Base-by-base conservation (phyloP, 2,797 vertebrate genomes). In the Pteronotus mesoamericanus region DNA sequence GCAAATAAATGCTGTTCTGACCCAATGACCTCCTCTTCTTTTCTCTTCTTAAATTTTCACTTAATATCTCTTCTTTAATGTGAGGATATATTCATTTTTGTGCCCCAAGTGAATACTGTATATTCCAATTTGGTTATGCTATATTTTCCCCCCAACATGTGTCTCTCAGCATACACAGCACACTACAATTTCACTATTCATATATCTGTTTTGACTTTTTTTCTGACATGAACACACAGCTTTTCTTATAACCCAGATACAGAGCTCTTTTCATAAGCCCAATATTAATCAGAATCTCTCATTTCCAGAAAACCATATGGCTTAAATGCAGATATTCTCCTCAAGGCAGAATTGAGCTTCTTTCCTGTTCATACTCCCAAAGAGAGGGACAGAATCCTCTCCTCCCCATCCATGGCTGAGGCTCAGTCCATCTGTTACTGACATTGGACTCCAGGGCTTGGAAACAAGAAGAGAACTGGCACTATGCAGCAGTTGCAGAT, bases 351-450 rank as follows among this genome's bases (percentile, higher is more conserved):
- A 96, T 95, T 90, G 83, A 93, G 95, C 87, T 89, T 95, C 74
- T 94, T 88, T 96, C 88, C 92, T 96, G 95, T 86, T 95, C 75
- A 75, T 26, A 64, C 88, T 94, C 95, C 86, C 91, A 88, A 89
- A 97, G 92, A 97, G 84, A 89, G 74, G 93, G 61, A 94, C 86
- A 94, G 95, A 94, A 96, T 89, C 75, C 93, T 96, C 84, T 92
- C 42, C 79, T 96, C 95, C 95, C 94, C 61, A 78, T 92, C 94
- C 61, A 78, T 92, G 96, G 94, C 89, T 84, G 79, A 95, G 89
- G 75, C 94, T 89, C 68, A 46, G 92, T 96, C 97, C 97, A 98
- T 97, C 96, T 98, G 97, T 97, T 93, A 96, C 95, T 83, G 95
- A 96, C 92, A 94, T 24, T 95, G 93, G 93, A 72, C 93, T 95